Base-by-base conservation (phyloP, 2,888 invertebrate genomes). In the Lamellibrachia columna region DNA sequence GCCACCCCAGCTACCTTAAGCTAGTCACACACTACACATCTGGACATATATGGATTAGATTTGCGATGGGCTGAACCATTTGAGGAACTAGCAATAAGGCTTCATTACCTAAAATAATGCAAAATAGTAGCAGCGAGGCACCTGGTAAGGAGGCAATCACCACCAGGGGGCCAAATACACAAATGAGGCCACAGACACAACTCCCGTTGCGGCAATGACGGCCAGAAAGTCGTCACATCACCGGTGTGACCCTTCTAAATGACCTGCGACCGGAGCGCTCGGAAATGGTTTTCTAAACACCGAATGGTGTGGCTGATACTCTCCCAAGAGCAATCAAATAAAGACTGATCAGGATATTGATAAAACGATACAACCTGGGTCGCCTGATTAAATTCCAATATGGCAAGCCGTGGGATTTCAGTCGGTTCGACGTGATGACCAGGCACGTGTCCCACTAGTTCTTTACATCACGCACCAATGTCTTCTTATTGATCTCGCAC, bases 381-480 rank as follows among this genome's bases (percentile, higher is more conserved):
- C 75, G 75, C 75, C 75, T 75, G 75, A 75, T 75, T 75, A 75
- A 75, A 75, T 75, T 75, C 75, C 75, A 75, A 75, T 75, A 75
- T 75, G 75, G 22, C 75, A n/a, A 75, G 75, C 22, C 75, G 22
- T 75, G 75, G 75, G 75, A 75, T n/a, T 2, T 15, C 22, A 6
- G 75, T 15, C 22, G 4, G 22, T 6, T 75, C 75, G 75, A 6
- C 75, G 75, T 75, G 75, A 22, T 22, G 75, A 75, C 75, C 75
- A 22, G 22, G 22, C 75, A 15, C 15, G 60, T 11, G 60, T 60
- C 60, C 60, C 60, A n/a, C 15, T 75, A 75, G 75, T 22, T 75
- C 22, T 75, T 75, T 75, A 22, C n/a, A 75, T 75, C 75, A 75
- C 6, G 75, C 75, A 22, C 75, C 75, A 75, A 15, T 75, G 75